Conservation (phyloP, 1,140 invertebrate genomes). For the Drusus annulatus region DNA sequence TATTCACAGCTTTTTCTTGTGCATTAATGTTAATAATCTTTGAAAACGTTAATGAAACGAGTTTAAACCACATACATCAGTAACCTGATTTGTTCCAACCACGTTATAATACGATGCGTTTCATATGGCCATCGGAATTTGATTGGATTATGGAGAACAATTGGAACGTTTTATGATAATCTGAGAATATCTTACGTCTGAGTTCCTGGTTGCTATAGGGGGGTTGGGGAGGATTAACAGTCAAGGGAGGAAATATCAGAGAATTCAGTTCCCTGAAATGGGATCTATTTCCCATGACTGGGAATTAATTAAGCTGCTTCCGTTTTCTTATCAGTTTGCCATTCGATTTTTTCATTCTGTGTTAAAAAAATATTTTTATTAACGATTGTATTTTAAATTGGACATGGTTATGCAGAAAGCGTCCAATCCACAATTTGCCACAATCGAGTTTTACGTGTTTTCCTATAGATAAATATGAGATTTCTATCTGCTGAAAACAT, state of each 20-base stretch:
- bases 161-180: background rate
- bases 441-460: no score
- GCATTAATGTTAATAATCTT: no score
- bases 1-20: no score
- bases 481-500: no score
- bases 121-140: background rate
- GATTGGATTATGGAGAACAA: background rate
- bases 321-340: background rate
- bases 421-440: no score
- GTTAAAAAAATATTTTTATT: no score
- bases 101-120: background rate
- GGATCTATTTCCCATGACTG: slow-evolving; percentile 23
- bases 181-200: background rate
- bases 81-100: background rate
- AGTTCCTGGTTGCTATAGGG: background rate
- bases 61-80: no score
- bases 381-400: no score
- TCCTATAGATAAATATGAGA: no score
- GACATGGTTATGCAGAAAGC: no score
- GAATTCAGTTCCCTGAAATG: slow-evolving; percentile 8
- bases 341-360: background rate
- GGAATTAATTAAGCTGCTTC: slow-evolving; percentile 27
- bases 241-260: background rate
- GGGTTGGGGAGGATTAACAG: background rate
- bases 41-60: no score